These are phyloP conservation scores for Lutraria rhynchaena DNA, from an alignment of 1,140 invertebrate species.

Conservation along the genomic window DNA sequence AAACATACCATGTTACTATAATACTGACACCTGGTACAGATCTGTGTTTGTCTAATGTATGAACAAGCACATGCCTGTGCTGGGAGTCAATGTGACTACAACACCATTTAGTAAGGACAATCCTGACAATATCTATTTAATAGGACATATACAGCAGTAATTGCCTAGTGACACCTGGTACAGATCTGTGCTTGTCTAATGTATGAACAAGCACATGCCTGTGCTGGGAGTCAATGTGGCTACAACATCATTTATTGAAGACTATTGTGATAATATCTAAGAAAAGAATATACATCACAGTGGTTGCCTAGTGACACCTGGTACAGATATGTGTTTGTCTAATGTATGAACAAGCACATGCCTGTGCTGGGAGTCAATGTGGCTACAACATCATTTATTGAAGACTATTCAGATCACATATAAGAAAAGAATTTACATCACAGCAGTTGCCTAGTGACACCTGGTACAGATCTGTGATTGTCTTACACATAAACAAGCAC, in stretches of 20 bases:
- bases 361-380: neutral
- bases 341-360: neutral
- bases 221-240: slow-evolving; percentile 7
- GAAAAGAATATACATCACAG: too few relatives aligned
- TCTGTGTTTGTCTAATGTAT: neutral
- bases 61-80: slow-evolving; percentile 52
- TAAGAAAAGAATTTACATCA: too few relatives aligned
- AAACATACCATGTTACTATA: too few relatives aligned
- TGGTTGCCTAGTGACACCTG: neutral
- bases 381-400: neutral
- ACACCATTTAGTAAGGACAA: too few relatives aligned
- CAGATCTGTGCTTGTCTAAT: neutral
- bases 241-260: too few relatives aligned
- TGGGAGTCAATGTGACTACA: slow-evolving; percentile 6
- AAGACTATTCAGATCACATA: too few relatives aligned
- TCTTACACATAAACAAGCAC: neutral
- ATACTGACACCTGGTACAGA: neutral
- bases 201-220: neutral
- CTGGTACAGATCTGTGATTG: slow-evolving; percentile 33
- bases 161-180: neutral
- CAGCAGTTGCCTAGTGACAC: too few relatives aligned
- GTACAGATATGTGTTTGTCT: neutral
- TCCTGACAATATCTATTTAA: too few relatives aligned
- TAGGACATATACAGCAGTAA: too few relatives aligned
- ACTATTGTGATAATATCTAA: too few relatives aligned